These are phyloP conservation scores for Pseudococcus viburni DNA, from an alignment of 2,888 invertebrate genomes.

Conservation along the genomic window DNA sequence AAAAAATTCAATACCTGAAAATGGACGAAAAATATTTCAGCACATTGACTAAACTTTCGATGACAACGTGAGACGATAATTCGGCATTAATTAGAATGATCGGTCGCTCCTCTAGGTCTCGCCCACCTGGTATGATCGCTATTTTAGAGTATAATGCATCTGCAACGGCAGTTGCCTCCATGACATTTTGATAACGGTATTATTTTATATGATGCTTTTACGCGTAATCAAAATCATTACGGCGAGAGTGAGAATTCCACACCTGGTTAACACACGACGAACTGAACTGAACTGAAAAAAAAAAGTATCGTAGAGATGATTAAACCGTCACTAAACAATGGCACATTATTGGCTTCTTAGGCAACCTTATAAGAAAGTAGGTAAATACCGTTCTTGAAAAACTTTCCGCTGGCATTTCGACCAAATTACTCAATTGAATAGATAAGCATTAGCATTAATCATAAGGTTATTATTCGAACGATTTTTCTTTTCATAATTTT, in stretches of 20 bases:
- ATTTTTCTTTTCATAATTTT: no score
- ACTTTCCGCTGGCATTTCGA: neutral
- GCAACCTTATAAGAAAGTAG: slow-evolving; percentile 29
- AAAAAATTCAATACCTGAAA: slow-evolving; percentile 73
- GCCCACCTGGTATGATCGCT: slow-evolving; percentile 78
- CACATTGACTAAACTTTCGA: slow-evolving; percentile 71
- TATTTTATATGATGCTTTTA: neutral
- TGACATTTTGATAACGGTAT: slow-evolving; percentile 66
- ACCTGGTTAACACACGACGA: neutral
- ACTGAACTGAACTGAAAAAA: neutral
- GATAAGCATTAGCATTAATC: no score
- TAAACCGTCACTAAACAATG: neutral
- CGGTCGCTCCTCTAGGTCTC: slow-evolving; percentile 78
- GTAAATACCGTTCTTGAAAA: neutral
- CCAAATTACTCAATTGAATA: neutral
- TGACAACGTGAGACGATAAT: slow-evolving; percentile 74
- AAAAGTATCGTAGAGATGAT: neutral
- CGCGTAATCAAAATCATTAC: neutral
- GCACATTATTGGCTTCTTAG: slow-evolving; percentile 25
- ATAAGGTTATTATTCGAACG: no score
- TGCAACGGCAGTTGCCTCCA: slow-evolving; percentile 76
- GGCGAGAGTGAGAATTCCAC: neutral
- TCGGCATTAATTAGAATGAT: slow-evolving; percentile 77
- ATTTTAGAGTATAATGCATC: slow-evolving; percentile 76
- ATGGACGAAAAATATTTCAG: slow-evolving; percentile 75